Evolutionary conservation across 2,888 invertebrate genomes (phyloP).

Genomic region (Hydrotaea diabolus): DNA sequence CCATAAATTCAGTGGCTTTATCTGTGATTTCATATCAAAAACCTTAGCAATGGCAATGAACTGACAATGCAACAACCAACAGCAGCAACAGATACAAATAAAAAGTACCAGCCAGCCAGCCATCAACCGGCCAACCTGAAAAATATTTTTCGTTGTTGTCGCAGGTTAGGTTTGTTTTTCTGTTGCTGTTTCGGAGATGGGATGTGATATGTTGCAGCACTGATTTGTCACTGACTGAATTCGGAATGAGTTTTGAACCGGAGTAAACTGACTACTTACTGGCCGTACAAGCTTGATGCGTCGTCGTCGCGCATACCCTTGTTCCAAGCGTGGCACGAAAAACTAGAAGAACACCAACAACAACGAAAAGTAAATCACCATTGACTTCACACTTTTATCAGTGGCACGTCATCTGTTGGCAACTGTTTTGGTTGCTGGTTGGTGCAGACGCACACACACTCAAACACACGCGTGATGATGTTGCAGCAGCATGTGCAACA

Average conservation of each 20-base stretch:
- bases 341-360: background rate
- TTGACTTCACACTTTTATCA: slow-evolving; percentile 65
- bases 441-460: slow-evolving; percentile 35
- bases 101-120: background rate
- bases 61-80: slow-evolving; percentile 38
- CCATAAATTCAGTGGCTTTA: slow-evolving; percentile 66
- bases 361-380: slow-evolving; percentile 53
- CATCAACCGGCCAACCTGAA: slow-evolving; percentile 48
- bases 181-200: slow-evolving; percentile 17
- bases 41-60: slow-evolving; percentile 59
- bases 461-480: too few species aligned
- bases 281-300: slow-evolving; percentile 26
- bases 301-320: background rate
- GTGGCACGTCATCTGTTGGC: slow-evolving; percentile 65
- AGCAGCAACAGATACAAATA: slow-evolving; percentile 29
- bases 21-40: slow-evolving; percentile 59
- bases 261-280: slow-evolving; percentile 3
- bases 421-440: slow-evolving; percentile 34
- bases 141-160: slow-evolving; percentile 45
- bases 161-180: background rate
- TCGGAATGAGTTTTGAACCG: slow-evolving; percentile 43
- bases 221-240: slow-evolving; percentile 54
- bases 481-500: slow-evolving; percentile 47
- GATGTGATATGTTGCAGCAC: slow-evolving; percentile 28
- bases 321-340: background rate